phyloP scores from a whole-genome alignment of 2,888 invertebrate species.

The Spialia ferax region DNA sequence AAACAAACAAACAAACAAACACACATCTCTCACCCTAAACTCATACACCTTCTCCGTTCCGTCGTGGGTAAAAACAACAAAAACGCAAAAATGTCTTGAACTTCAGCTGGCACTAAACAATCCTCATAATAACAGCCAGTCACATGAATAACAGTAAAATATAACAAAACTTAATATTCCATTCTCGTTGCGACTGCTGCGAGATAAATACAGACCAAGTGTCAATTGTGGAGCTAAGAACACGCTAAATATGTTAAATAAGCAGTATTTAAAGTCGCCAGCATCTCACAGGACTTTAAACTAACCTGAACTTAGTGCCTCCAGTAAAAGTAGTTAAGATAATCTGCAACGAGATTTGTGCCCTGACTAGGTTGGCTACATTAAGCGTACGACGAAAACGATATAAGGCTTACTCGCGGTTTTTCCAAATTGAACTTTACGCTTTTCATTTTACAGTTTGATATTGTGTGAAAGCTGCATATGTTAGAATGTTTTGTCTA shows the following conservation, averaged over 20 bases:
- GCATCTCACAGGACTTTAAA: slow-evolving; percentile 29
- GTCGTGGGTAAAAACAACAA: neutral
- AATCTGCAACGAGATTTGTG: slow-evolving; percentile 79
- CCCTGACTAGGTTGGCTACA: slow-evolving; percentile 75
- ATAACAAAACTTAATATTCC: slow-evolving; percentile 2
- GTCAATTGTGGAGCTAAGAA: slow-evolving; percentile 44
- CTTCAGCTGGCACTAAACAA: neutral
- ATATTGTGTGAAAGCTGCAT: slow-evolving; percentile 45
- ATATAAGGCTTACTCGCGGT: slow-evolving; percentile 35
- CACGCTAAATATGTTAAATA: slow-evolving; percentile 30
- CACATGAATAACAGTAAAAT: neutral
- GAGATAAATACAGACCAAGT: slow-evolving; percentile 21
- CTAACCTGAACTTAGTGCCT: slow-evolving; percentile 61
- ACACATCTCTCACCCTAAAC: too few relatives aligned
- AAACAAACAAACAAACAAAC: too few relatives aligned
- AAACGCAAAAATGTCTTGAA: neutral
- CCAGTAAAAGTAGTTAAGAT: slow-evolving; percentile 79
- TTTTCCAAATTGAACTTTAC: slow-evolving; percentile 55
- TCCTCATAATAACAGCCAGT: neutral
- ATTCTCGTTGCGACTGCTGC: neutral
- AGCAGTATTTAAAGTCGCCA: slow-evolving; percentile 28
- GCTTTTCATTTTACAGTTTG: slow-evolving; percentile 53
- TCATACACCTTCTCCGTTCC: too few relatives aligned
- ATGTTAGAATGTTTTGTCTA: slow-evolving; percentile 31
- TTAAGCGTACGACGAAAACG: slow-evolving; percentile 43